Percentiles rank a stretch among this genome's conserved stretches.
Evolutionary conservation across 2,797 vertebrate species (phyloP).

Genomic region (Macropus fuliginosus): DNA sequence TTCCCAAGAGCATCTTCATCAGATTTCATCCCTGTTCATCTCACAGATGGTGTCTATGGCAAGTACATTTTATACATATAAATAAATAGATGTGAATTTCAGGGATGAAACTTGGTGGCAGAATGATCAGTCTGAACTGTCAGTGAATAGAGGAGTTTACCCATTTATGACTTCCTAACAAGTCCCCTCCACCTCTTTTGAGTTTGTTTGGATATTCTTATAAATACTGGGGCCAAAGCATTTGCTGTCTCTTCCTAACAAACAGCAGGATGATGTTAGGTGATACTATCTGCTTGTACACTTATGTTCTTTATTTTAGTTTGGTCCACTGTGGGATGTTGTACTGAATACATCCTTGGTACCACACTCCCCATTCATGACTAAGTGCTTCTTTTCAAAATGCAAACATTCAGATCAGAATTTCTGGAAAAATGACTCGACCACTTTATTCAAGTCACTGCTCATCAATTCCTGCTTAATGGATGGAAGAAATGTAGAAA

Average conservation of each 20-base stretch:
- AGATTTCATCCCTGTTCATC: neutral
- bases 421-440: conserved; percentile 58
- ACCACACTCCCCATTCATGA: conserved; percentile 27
- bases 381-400: conserved; percentile 47
- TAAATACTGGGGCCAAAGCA: neutral
- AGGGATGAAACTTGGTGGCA: neutral
- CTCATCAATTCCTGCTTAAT: conserved; percentile 51
- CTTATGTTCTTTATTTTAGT: neutral
- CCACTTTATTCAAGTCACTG: conserved; percentile 54
- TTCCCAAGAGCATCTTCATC: conserved; percentile 43
- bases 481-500: conserved; percentile 35
- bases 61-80: neutral
- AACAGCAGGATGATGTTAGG: neutral
- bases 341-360: conserved; percentile 29
- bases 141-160: neutral
- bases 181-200: neutral
- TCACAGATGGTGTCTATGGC: neutral
- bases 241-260: neutral
- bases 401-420: conserved; percentile 43
- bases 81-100: neutral
- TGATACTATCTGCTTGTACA: neutral
- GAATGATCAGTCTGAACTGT: neutral
- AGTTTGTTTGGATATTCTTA: neutral
- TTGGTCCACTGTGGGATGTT: neutral
- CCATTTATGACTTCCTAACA: neutral